Evolutionary conservation across 2,888 invertebrate species (phyloP), one percentile per base, ranked within the genome.

Genomic region (Erannis defoliaria): DNA sequence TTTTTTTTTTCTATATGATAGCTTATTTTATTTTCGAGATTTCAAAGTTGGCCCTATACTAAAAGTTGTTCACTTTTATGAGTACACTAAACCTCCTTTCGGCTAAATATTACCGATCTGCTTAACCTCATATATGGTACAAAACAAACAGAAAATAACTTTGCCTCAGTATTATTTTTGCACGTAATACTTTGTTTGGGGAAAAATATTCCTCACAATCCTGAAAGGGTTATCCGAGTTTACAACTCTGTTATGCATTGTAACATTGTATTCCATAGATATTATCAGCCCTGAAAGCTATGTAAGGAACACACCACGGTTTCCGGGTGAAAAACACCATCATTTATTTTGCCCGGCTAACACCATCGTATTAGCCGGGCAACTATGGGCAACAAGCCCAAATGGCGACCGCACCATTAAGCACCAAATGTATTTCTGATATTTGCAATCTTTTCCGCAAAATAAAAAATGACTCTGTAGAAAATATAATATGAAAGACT

Each of bases 381-480:
- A 16, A 18, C 26, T 43, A 26, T 26, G 26, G 43, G 6, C 14
- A 45, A 16, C 26, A 26, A n/a, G 26, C 26, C 43, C 23, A 21
- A 21, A 23, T 14, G 43, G 12, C 19, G 31, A 10, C 18, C 46
- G 18, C 12, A 6, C 29, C 31, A 46, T 46, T 46, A 46, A 29
- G 31, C 16, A 31, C 46, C 46, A 46, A 46, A 46, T 46, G 33
- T 33, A 9, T 46, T 31, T 46, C 46, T 46, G 19, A 46, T 46
- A 29, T 33, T 46, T 19, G 19, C 12, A 46, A 29, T 19, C 31
- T 33, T 46, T 46, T 46, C 31, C 46, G 19, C 19, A 31, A 46
- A 31, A 46, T 31, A 33, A 46, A 46, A 46, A 26, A 26, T 26
- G 8, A 8, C 26, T 26, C 26, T 26, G 26, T 26, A 8, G 8